These are phyloP conservation scores for Leptopilina drosophilae DNA, from an alignment of 2,888 invertebrate genomes.

Conservation along the genomic window DNA sequence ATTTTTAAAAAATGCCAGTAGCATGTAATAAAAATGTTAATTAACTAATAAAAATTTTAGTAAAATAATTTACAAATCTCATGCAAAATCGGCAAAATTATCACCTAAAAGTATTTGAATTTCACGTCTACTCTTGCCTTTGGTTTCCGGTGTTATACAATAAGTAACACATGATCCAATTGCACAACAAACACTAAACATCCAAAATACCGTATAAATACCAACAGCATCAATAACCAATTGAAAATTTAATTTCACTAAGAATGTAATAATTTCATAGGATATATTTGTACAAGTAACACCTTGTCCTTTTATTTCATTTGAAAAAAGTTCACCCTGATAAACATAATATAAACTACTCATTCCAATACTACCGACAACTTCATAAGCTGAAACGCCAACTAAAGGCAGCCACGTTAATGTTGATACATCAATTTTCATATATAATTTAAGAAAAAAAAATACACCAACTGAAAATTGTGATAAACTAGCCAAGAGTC, in stretches of 20 bases:
- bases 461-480: conserved; percentile 80
- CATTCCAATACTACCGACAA: conserved; percentile 81
- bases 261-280: conserved; percentile 80
- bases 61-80: neutral
- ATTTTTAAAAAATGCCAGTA: no score
- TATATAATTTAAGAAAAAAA: conserved; percentile 79
- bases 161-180: conserved; percentile 79
- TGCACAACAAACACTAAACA: conserved; percentile 73
- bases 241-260: conserved; percentile 81
- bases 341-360: conserved; percentile 82
- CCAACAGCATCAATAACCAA: conserved; percentile 79
- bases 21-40: no score
- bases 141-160: conserved; percentile 80
- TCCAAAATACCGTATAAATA: conserved; percentile 79
- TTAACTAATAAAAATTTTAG: neutral
- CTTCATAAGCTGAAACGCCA: conserved; percentile 81
- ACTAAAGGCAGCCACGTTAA: conserved; percentile 80
- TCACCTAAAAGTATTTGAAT: conserved; percentile 76
- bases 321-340: conserved; percentile 82
- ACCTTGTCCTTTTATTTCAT: conserved; percentile 82
- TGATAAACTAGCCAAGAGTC: conserved; percentile 79
- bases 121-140: conserved; percentile 81
- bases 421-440: conserved; percentile 77
- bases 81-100: neutral
- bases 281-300: conserved; percentile 82